Conservation (phyloP, 1,140 invertebrate species). For the Conus betulinus region DNA sequence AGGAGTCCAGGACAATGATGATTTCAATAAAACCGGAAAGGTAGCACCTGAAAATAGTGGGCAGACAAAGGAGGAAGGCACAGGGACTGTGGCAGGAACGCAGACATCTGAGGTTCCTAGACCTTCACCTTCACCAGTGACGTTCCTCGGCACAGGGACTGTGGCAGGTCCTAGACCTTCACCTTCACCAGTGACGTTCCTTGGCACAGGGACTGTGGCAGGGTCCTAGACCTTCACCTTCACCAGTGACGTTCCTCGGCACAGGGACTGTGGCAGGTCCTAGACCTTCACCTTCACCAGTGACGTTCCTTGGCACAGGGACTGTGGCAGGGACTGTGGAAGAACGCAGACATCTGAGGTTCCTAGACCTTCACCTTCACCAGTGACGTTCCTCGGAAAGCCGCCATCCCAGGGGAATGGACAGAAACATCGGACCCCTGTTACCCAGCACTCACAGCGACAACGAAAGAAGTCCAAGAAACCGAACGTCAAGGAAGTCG, state of each 20-base stretch:
- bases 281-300: not conserved
- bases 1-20: no score
- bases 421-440: not conserved
- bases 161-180: not conserved
- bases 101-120: not conserved
- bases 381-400: not conserved
- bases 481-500: not conserved
- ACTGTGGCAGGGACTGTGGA: no score
- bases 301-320: not conserved
- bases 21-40: no score
- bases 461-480: not conserved
- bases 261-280: no score
- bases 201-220: no score
- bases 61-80: no score
- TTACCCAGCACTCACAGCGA: not conserved
- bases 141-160: not conserved
- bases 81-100: no score
- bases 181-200: not conserved
- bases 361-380: not conserved
- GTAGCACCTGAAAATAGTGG: no score
- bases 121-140: not conserved
- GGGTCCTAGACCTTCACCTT: not conserved
- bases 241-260: not conserved
- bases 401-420: not conserved
- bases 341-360: not conserved